Percentiles rank a stretch among this genome's conserved stretches.
These are phyloP conservation scores for Lasioglossum morio DNA, from an alignment of 2,888 invertebrate species.

Conservation along the genomic window DNA sequence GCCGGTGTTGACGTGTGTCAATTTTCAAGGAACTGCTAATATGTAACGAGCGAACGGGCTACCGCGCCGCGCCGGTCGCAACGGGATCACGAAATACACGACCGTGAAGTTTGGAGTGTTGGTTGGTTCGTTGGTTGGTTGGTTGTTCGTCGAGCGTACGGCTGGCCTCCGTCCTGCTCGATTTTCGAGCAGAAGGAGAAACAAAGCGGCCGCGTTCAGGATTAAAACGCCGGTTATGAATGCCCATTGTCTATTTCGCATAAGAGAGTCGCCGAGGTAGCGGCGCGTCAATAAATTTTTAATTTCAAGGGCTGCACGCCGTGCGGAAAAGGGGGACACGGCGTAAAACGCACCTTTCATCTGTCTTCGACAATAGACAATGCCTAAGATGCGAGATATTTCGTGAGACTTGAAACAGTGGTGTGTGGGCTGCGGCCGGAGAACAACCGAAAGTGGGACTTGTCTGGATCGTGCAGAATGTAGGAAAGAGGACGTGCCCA, in stretches of 20 bases:
- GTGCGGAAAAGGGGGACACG: slow-evolving; percentile 53
- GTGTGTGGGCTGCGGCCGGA: slow-evolving; percentile 60
- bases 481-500: slow-evolving; percentile 70
- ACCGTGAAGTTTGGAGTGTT: neutral
- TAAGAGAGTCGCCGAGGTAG: slow-evolving; percentile 50
- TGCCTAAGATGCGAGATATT: slow-evolving; percentile 66
- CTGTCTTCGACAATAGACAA: slow-evolving; percentile 70
- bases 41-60: neutral
- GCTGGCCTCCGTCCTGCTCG: slow-evolving; percentile 22
- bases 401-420: slow-evolving; percentile 60
- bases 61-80: neutral
- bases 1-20: slow-evolving; percentile 5
- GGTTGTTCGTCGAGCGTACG: neutral
- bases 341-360: slow-evolving; percentile 64
- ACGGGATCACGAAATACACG: neutral
- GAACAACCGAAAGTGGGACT: slow-evolving; percentile 72
- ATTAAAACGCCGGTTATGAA: slow-evolving; percentile 60
- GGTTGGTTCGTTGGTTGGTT: neutral
- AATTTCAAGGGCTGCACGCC: slow-evolving; percentile 54
- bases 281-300: slow-evolving; percentile 64
- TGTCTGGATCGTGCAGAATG: slow-evolving; percentile 72
- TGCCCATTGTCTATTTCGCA: slow-evolving; percentile 61
- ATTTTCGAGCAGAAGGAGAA: slow-evolving; percentile 33
- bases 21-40: neutral
- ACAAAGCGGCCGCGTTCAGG: slow-evolving; percentile 34